Conservation (phyloP, 2,113 vertebrate species). For the Meleagris gallopavo region DNA sequence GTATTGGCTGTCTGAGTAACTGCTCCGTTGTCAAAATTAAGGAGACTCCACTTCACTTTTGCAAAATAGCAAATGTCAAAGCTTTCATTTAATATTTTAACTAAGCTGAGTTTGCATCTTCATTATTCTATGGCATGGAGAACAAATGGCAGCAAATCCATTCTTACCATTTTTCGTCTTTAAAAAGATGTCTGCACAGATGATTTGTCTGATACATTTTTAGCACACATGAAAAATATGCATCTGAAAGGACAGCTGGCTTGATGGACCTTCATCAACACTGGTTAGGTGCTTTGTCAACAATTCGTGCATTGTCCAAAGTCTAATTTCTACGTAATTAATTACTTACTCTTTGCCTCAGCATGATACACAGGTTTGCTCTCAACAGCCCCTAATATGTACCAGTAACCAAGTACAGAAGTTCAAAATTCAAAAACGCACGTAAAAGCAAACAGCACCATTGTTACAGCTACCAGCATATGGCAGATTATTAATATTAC, state of each 20-base stretch:
- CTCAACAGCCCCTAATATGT: background rate
- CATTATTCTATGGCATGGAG: background rate
- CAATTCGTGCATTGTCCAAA: background rate
- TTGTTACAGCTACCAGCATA: background rate
- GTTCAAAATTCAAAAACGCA: background rate
- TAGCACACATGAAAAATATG: background rate
- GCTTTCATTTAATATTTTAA: background rate
- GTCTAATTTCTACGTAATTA: background rate
- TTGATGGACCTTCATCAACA: background rate
- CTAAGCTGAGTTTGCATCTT: constrained; percentile 5
- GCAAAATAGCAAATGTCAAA: constrained; percentile 22
- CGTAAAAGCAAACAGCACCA: constrained; percentile 20
- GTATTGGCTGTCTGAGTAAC: background rate
- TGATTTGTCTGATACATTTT: background rate
- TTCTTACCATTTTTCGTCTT: background rate
- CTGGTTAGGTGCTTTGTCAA: background rate
- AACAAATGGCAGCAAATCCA: constrained; percentile 16
- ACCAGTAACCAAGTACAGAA: constrained; percentile 31
- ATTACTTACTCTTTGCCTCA: background rate
- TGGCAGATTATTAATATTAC: constrained; percentile 13
- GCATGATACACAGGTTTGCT: background rate
- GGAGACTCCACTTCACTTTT: background rate
- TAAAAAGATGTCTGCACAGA: background rate
- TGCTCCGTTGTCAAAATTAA: background rate
- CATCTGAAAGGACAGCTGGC: constrained; percentile 33